These are phyloP conservation scores for Nycteola revayana DNA, from an alignment of 2,888 invertebrate species.

Conservation along the genomic window DNA sequence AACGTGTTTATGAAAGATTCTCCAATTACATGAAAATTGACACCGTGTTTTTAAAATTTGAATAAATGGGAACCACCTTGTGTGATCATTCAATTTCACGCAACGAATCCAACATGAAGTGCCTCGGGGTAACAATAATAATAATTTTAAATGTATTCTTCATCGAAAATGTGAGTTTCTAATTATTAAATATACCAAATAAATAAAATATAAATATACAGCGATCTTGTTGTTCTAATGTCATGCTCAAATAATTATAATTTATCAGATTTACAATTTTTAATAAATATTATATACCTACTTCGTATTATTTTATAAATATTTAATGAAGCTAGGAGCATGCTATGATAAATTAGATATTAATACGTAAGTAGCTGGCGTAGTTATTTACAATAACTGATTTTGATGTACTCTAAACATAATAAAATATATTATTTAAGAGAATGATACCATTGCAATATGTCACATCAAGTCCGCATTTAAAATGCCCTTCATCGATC, in stretches of 20 bases:
- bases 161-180: slow-evolving; percentile 47
- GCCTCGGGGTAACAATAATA: slow-evolving; percentile 35
- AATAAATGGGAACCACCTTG: slow-evolving; percentile 22
- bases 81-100: slow-evolving; percentile 34
- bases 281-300: too few species aligned
- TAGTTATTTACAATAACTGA: too few species aligned
- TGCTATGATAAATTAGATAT: too few species aligned
- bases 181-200: too few species aligned
- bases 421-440: slow-evolving; percentile 36
- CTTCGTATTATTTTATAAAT: too few species aligned
- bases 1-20: slow-evolving; percentile 30
- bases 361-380: too few species aligned
- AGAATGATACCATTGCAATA: slow-evolving; percentile 46
- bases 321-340: too few species aligned
- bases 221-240: too few species aligned
- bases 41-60: slow-evolving; percentile 53
- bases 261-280: too few species aligned
- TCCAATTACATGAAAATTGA: slow-evolving; percentile 41
- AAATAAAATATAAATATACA: too few species aligned
- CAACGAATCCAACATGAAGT: slow-evolving; percentile 46
- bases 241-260: too few species aligned
- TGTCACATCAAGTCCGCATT: slow-evolving; percentile 29
- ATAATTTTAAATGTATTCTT: slow-evolving; percentile 37
- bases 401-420: too few species aligned
- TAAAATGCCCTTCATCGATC: slow-evolving; percentile 14